phyloP scores from a whole-genome alignment of 2,113 vertebrate genomes.

The Vanacampus margaritifer region DNA sequence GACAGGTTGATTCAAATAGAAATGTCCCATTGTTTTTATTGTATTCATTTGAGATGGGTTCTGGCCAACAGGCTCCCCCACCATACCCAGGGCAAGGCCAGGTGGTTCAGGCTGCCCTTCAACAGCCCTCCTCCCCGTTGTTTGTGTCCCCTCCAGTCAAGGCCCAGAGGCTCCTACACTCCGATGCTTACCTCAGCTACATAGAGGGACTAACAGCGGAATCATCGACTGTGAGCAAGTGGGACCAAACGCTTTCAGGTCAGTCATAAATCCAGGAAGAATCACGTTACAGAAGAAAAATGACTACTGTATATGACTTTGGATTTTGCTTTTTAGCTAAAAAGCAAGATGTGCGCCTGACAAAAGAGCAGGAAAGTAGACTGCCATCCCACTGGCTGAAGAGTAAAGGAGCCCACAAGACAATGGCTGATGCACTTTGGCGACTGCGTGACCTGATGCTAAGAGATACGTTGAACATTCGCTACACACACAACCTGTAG shows the following conservation, averaged over 20 bases:
- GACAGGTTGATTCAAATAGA: background rate
- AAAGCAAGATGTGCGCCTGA: slow-evolving; percentile 89
- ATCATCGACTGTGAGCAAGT: slow-evolving; percentile 90
- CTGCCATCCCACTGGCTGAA: slow-evolving; percentile 96
- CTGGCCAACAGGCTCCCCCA: slow-evolving; percentile 86
- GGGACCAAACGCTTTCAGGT: slow-evolving; percentile 97
- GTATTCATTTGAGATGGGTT: slow-evolving; percentile 64
- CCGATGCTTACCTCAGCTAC: slow-evolving; percentile 95
- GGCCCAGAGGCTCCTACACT: slow-evolving; percentile 93
- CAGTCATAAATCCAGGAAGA: background rate
- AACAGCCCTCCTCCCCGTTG: slow-evolving; percentile 92
- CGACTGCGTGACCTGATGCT: slow-evolving; percentile 96
- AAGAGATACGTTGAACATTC: slow-evolving; percentile 91
- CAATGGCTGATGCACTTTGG: slow-evolving; percentile 97
- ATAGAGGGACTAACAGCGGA: slow-evolving; percentile 96
- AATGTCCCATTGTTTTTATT: background rate
- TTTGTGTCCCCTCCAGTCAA: slow-evolving; percentile 95
- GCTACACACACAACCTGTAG: slow-evolving; percentile 89
- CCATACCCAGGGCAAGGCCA: slow-evolving; percentile 87
- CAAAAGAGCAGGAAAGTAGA: slow-evolving; percentile 94
- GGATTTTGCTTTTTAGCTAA: slow-evolving; percentile 71
- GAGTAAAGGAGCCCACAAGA: slow-evolving; percentile 96
- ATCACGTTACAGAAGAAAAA: background rate
- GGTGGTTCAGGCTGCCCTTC: slow-evolving; percentile 78
- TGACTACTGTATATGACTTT: background rate